Evolutionary conservation across 2,797 vertebrate genomes (phyloP).

Genomic region (Coregonus suidteri): DNA sequence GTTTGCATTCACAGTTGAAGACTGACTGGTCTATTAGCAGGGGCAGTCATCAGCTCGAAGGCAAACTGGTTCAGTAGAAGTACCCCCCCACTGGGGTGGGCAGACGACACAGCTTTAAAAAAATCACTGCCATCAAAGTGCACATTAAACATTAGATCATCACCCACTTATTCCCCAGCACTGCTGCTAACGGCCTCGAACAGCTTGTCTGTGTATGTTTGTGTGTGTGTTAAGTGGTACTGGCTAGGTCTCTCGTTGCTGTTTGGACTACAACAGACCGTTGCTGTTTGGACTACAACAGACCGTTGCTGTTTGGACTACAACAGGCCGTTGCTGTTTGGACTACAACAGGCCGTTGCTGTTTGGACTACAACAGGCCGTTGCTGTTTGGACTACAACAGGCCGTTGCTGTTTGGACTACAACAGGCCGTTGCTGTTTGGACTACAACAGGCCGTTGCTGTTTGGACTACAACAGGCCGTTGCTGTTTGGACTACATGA

Average conservation of each 20-base stretch:
- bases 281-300: background rate
- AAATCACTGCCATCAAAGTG: slow-evolving; percentile 1
- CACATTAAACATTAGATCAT: slow-evolving; percentile 15
- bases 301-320: background rate
- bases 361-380: too few relatives aligned
- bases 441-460: too few relatives aligned
- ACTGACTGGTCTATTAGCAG: background rate
- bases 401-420: too few relatives aligned
- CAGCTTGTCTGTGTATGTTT: background rate
- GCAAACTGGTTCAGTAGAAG: background rate
- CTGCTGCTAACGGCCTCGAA: background rate
- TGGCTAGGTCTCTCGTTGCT: background rate
- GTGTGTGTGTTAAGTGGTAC: background rate
- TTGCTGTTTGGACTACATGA: too few relatives aligned
- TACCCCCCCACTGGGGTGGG: background rate
- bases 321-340: background rate
- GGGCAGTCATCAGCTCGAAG: background rate
- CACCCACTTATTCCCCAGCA: background rate
- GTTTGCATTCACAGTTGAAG: background rate
- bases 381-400: too few relatives aligned
- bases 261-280: background rate
- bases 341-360: too few relatives aligned
- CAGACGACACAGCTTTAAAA: background rate
- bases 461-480: too few relatives aligned
- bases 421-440: too few relatives aligned